Conservation (phyloP, 2,888 invertebrate species). For the Teleiodes luculella region DNA sequence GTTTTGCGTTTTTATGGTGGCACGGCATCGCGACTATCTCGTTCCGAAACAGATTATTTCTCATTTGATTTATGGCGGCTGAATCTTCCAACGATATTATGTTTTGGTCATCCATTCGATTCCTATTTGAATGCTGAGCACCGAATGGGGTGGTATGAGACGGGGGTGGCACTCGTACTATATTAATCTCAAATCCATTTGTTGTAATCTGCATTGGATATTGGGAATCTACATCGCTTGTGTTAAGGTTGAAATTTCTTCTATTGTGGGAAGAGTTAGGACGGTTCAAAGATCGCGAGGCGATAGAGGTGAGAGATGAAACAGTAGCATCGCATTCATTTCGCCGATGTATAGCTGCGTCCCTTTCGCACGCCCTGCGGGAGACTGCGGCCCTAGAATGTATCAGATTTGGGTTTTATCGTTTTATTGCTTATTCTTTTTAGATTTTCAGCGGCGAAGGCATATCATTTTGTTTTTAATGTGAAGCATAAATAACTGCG, state of each 20-base stretch:
- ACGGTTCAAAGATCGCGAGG: conserved; percentile 70
- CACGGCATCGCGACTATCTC: conserved; percentile 74
- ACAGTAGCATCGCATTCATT: conserved; percentile 77
- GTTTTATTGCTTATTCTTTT: conserved; percentile 80
- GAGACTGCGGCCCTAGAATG: conserved; percentile 73
- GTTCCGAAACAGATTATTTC: conserved; percentile 79
- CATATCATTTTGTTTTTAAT: conserved; percentile 79
- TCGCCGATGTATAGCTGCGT: conserved; percentile 65
- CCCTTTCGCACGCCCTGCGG: conserved; percentile 68
- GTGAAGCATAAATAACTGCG: conserved; percentile 70
- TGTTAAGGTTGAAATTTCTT: conserved; percentile 61
- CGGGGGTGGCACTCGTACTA: conserved; percentile 76
- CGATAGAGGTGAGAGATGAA: conserved; percentile 79
- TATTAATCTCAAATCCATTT: conserved; percentile 79
- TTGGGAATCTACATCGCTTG: conserved; percentile 44
- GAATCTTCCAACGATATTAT: conserved; percentile 78
- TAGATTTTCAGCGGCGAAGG: conserved; percentile 78
- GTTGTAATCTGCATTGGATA: conserved; percentile 71
- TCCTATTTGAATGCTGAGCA: conserved; percentile 79
- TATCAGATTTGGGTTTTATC: conserved; percentile 79
- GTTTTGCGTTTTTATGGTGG: conserved; percentile 77
- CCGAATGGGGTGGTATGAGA: conserved; percentile 74
- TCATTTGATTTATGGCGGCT: conserved; percentile 79
- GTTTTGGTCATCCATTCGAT: conserved; percentile 80
- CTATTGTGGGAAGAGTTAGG: conserved; percentile 65